phyloP scores from a whole-genome alignment of 2,888 invertebrate genomes.

The Mythimna lalbum region DNA sequence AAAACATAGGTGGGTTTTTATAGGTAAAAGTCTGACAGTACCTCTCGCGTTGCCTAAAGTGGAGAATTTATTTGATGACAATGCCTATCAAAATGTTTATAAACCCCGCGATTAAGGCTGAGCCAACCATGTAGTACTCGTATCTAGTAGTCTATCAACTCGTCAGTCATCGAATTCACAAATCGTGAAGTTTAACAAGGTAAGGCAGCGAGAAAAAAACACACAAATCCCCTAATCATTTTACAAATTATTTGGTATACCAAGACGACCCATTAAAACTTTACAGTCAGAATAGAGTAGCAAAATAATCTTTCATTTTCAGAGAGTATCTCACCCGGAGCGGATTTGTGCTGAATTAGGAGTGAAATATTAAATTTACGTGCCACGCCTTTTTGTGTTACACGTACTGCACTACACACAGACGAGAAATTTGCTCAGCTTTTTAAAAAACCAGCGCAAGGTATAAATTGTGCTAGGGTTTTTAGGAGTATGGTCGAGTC shows the following conservation, averaged over 20 bases:
- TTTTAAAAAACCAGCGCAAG: not conserved
- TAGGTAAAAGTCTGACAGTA: too few species aligned
- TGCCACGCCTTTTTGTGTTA: slow-evolving; percentile 56
- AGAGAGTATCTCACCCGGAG: slow-evolving; percentile 53
- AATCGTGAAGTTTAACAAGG: not conserved
- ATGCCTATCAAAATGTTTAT: too few species aligned
- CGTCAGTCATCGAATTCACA: not conserved
- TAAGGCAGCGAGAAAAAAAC: not conserved
- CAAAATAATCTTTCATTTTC: slow-evolving; percentile 67
- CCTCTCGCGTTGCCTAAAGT: too few species aligned
- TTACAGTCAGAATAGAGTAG: slow-evolving; percentile 28
- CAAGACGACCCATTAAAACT: slow-evolving; percentile 30
- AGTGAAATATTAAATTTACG: slow-evolving; percentile 76
- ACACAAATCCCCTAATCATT: not conserved
- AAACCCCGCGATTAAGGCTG: not conserved
- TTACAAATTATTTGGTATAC: slow-evolving; percentile 7
- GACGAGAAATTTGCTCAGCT: slow-evolving; percentile 26
- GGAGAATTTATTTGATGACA: too few species aligned
- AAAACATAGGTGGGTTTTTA: too few species aligned
- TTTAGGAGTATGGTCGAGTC: not conserved
- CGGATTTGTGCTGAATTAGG: slow-evolving; percentile 72
- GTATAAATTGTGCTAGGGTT: too few species aligned
- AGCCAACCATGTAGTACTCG: too few species aligned
- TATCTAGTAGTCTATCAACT: not conserved
- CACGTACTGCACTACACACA: slow-evolving; percentile 26